Conservation (phyloP, 2,888 invertebrate genomes). For the Troides oblongomaculatus region DNA sequence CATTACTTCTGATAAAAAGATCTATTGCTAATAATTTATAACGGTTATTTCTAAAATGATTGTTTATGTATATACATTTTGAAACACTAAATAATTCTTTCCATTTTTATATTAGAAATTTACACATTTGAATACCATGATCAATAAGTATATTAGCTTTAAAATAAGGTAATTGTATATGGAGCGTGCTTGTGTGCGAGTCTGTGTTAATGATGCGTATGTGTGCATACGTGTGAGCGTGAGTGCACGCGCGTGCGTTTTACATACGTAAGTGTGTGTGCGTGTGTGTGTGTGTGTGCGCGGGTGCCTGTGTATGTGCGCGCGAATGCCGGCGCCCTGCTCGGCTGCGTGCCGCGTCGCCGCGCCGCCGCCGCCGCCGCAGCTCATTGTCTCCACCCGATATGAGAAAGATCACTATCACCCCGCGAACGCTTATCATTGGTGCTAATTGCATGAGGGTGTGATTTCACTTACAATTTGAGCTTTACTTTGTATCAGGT, state of each 20-base stretch:
- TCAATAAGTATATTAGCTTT: not conserved
- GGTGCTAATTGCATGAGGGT: constrained; percentile 26
- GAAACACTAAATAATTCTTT: not conserved
- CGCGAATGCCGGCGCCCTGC: constrained; percentile 36
- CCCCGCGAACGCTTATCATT: constrained; percentile 32
- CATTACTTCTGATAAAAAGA: no score
- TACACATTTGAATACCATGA: not conserved
- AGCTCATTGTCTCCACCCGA: constrained; percentile 45
- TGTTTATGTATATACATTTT: no score
- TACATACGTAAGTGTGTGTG: no score
- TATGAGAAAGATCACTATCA: constrained; percentile 36
- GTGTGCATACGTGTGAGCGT: not conserved
- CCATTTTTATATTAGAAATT: not conserved
- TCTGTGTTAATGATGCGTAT: not conserved
- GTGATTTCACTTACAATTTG: constrained; percentile 16
- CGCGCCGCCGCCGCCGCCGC: constrained; percentile 34
- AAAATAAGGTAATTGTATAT: not conserved
- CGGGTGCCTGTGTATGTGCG: not conserved
- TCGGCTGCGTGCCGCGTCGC: constrained; percentile 37
- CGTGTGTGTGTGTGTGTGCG: not conserved
- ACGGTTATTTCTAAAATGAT: no score
- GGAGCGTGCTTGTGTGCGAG: not conserved
- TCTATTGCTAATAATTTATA: no score
- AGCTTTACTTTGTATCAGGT: not conserved
- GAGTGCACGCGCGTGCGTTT: no score